These are phyloP conservation scores for Meteorus colon DNA, from an alignment of 2,888 invertebrate species.

Conservation along the genomic window DNA sequence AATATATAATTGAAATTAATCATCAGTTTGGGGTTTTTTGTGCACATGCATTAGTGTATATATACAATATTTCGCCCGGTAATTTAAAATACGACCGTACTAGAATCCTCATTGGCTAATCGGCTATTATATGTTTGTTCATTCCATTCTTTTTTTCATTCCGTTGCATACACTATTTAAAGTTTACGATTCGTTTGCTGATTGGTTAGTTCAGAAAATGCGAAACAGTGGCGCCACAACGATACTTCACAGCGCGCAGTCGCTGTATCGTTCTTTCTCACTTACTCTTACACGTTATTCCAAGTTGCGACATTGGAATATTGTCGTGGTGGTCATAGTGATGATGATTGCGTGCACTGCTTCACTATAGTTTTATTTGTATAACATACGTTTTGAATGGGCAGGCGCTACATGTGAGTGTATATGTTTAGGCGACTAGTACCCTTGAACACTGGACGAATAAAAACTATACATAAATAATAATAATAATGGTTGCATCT, in stretches of 20 bases:
- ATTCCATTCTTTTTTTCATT: neutral
- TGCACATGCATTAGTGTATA: neutral
- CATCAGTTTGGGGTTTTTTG: neutral
- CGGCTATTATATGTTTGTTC: neutral
- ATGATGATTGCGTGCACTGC: slow-evolving; percentile 17
- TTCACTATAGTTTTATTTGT: slow-evolving; percentile 9
- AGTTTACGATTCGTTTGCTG: neutral
- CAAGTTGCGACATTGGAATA: neutral
- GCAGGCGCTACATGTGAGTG: neutral
- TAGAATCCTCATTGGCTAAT: neutral
- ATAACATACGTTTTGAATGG: neutral
- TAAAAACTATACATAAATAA: slow-evolving; percentile 11
- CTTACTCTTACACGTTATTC: neutral
- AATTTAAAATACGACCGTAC: slow-evolving; percentile 7
- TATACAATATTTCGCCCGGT: neutral
- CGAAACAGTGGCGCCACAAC: neutral
- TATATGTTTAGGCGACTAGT: neutral
- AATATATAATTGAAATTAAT: neutral
- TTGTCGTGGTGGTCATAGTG: neutral
- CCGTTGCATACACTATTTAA: neutral
- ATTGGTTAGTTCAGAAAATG: neutral
- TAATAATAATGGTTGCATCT: neutral
- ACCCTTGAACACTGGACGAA: neutral
- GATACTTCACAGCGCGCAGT: neutral
- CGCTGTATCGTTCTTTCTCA: neutral